Conservation (phyloP, 1,140 invertebrate species). For the Hydropsyche tenuis region DNA sequence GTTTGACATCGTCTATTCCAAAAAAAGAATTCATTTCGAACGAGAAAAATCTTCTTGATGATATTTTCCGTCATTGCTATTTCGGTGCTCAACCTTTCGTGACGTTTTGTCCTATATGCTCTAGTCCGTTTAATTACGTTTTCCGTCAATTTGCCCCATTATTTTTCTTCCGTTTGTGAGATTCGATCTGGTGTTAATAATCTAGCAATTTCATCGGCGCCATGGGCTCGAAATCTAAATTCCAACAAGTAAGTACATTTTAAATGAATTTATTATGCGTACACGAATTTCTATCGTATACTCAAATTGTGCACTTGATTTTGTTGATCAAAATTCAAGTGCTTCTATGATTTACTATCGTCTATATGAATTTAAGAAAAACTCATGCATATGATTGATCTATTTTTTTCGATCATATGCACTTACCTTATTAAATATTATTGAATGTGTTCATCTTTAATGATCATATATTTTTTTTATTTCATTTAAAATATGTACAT, state of each 20-base stretch:
- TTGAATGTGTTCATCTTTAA: too few species aligned
- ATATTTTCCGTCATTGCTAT: conserved; percentile 31
- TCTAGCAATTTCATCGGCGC: conserved; percentile 4
- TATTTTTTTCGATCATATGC: too few species aligned
- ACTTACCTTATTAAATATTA: too few species aligned
- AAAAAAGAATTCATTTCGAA: not conserved
- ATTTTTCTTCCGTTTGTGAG: not conserved
- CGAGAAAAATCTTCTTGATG: not conserved
- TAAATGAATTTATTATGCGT: conserved; percentile 1
- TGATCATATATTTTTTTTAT: too few species aligned
- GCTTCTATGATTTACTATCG: too few species aligned
- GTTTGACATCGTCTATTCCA: not conserved
- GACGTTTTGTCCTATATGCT: conserved; percentile 38
- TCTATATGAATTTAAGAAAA: too few species aligned
- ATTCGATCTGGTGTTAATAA: not conserved
- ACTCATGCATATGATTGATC: too few species aligned
- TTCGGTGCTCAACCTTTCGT: conserved; percentile 45
- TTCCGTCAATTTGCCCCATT: not conserved
- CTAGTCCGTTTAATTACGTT: conserved; percentile 3
- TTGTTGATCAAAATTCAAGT: too few species aligned
- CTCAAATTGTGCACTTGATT: too few species aligned
- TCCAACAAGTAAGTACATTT: conserved; percentile 14
- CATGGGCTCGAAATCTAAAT: conserved; percentile 16
- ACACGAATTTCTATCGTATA: too few species aligned
- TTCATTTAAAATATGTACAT: too few species aligned